Percentiles rank a stretch among this genome's conserved stretches.
These are phyloP conservation scores for Bimastos eiseni DNA, from an alignment of 2,888 invertebrate genomes.

Conservation along the genomic window DNA sequence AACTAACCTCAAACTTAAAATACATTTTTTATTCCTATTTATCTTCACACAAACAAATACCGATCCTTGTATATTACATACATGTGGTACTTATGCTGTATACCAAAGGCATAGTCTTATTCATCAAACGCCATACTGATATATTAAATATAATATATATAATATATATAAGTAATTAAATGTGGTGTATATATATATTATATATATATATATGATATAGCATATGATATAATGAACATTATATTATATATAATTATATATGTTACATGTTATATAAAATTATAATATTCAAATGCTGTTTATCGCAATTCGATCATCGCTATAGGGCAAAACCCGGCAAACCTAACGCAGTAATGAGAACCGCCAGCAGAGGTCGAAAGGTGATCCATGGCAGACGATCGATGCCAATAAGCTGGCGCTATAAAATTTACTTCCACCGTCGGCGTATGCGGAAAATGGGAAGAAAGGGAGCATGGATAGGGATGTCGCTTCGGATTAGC, in stretches of 20 bases:
- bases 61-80: neutral
- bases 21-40: neutral
- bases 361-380: neutral
- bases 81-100: neutral
- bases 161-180: neutral
- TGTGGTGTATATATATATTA: neutral
- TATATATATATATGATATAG: neutral
- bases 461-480: neutral
- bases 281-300: neutral
- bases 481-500: too few relatives aligned
- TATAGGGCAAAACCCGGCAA: too few relatives aligned
- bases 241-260: neutral
- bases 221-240: too few relatives aligned
- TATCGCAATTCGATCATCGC: conserved; percentile 4
- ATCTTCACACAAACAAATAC: neutral
- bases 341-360: neutral
- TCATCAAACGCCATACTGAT: too few relatives aligned
- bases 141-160: too few relatives aligned
- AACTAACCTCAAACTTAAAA: neutral
- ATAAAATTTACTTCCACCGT: neutral
- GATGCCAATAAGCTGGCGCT: neutral
- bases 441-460: neutral
- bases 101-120: too few relatives aligned
- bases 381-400: neutral
- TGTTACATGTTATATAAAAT: neutral